Evolutionary conservation across 2,113 vertebrate species (phyloP).

Genomic region (Misgurnus anguillicaudatus): DNA sequence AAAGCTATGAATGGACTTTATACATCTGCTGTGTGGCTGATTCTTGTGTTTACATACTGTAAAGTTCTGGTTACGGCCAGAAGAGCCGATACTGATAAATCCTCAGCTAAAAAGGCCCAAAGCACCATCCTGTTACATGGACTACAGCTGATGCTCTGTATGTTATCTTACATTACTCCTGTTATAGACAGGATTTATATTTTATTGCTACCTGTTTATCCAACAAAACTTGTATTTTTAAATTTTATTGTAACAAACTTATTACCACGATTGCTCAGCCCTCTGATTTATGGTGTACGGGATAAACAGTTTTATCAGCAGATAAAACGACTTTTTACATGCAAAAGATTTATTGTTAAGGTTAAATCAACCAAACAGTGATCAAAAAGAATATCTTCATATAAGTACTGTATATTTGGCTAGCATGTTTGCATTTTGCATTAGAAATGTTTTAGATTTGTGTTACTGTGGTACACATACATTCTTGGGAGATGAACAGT

Average conservation of each 20-base stretch:
- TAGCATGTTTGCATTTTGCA: too few species aligned
- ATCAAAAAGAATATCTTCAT: too few species aligned
- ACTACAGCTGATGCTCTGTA: conserved; percentile 60
- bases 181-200: conserved; percentile 20
- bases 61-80: conserved; percentile 57
- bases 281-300: conserved; percentile 64
- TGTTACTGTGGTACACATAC: too few species aligned
- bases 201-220: conserved; percentile 5
- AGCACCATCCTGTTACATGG: conserved; percentile 67
- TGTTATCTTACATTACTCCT: conserved; percentile 57
- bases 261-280: conserved; percentile 63
- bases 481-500: too few species aligned
- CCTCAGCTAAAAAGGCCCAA: conserved; percentile 57
- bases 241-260: conserved; percentile 56
- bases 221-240: conserved; percentile 38
- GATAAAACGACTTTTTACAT: conserved; percentile 20
- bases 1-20: conserved; percentile 43
- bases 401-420: too few species aligned
- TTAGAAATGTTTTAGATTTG: too few species aligned
- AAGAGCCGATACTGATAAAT: conserved; percentile 25
- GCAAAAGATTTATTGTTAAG: conserved; percentile 19
- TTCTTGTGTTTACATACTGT: conserved; percentile 61
- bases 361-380: conserved; percentile 11
- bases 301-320: conserved; percentile 59
- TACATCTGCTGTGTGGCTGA: conserved; percentile 59